Evolutionary conservation across 2,888 invertebrate species (phyloP), one percentile per base, ranked within the genome.

Genomic region (Meloe dianella): DNA sequence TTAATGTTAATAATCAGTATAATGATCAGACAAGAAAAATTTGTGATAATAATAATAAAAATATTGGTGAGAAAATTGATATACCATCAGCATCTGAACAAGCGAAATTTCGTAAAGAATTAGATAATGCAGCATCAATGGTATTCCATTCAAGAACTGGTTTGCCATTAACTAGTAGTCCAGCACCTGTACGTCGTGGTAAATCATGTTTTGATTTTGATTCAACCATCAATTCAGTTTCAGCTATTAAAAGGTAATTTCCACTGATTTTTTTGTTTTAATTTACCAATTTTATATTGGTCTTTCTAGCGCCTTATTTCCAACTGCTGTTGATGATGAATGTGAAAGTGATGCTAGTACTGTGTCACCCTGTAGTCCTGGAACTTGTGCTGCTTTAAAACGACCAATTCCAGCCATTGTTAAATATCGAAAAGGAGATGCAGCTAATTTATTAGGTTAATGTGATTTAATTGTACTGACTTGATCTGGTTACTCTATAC

Each of bases 191-290:
- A 69, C 85, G 94, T 57, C 86, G 91, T 61, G 92, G 93, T 2
- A 91, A 90, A 72, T 89, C 90, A 63, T 89, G 92, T 78, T 95
- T 95, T 81, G 94, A 93, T 80, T 95, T 92, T 78, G 95, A 95
- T 84, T 91, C 92, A 77, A 89, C 90, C 47, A 88, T 95, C 71
- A 91, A 90, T 74, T 90, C 91, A 8, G 90, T 92, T 30, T 90
- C 92, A 64, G 92, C 93, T 51, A 93, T 94, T 74, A 91, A 93
- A 85, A 93, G 92, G 93, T 93, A 79, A 76, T 80, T 78, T 56
- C 51, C n/a, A n/a, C n/a, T n/a, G 14, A 9, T 14, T 9, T 17
- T 24, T 10, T 22, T 0, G n/a, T 27, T 57, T 14, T 12, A 24
- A 22, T n/a, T n/a, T n/a, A n/a, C n/a, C n/a, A n/a, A n/a, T n/a